Percentiles rank a stretch among this genome's conserved stretches.
phyloP scores from a whole-genome alignment of 2,797 vertebrate species.

The Otus scops region DNA sequence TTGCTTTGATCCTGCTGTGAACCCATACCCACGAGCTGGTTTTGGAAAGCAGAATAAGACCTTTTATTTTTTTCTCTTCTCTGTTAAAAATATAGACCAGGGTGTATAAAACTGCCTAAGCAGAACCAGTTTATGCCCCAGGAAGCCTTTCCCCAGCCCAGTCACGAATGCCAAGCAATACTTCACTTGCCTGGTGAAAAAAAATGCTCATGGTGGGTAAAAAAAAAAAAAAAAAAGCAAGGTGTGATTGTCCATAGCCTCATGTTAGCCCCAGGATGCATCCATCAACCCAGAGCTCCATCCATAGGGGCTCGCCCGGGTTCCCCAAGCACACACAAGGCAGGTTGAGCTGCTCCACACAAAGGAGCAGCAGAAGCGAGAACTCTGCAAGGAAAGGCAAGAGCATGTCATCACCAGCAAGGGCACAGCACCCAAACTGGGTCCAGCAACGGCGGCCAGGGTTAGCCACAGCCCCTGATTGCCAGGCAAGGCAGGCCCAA shows the following conservation, averaged over 20 bases:
- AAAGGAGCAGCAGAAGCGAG: rapidly evolving
- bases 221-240: not conserved
- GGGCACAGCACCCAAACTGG: rapidly evolving
- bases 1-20: not conserved
- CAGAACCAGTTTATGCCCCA: not conserved
- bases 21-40: not conserved
- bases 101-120: not conserved
- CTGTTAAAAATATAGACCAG: too few relatives aligned
- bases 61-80: too few relatives aligned
- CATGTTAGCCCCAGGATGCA: not conserved
- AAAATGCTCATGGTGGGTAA: rapidly evolving
- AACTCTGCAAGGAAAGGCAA: not conserved
- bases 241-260: not conserved
- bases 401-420: not conserved
- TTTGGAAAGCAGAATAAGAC: not conserved
- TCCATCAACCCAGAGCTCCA: not conserved
- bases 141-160: not conserved
- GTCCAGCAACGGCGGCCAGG: not conserved
- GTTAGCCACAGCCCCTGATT: not conserved
- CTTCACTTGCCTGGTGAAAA: not conserved
- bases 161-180: not conserved
- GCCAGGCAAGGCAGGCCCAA: rapidly evolving
- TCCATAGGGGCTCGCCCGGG: rapidly evolving
- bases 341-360: not conserved
- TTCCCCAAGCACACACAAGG: not conserved